Percentiles rank a stretch among this genome's conserved stretches.
Conservation (phyloP, 1,140 invertebrate genomes). For the Drosophila arawakana region DNA sequence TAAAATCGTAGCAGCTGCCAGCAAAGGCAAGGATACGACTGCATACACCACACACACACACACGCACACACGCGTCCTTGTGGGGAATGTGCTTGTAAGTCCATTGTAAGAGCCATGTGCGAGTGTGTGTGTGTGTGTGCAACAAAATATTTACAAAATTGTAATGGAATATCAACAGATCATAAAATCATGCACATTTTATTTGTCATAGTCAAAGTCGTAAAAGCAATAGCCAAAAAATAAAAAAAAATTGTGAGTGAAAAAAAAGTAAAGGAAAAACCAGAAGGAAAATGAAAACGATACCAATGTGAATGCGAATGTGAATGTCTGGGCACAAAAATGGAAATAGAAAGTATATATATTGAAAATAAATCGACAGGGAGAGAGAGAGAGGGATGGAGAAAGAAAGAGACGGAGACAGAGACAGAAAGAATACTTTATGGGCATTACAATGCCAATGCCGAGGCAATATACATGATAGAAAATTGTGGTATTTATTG, state of each 20-base stretch:
- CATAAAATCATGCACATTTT: constrained; percentile 83
- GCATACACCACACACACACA: constrained; percentile 1
- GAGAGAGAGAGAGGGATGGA: not conserved
- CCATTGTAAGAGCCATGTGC: constrained; percentile 70
- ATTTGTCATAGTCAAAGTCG: constrained; percentile 80
- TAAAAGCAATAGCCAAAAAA: constrained; percentile 65
- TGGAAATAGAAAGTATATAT: constrained; percentile 39
- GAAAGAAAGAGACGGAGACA: not conserved
- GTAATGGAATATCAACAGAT: constrained; percentile 83
- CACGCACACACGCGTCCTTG: not conserved
- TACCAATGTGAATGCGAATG: not conserved
- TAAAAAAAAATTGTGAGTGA: constrained; percentile 13
- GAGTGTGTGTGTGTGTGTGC: constrained; percentile 49
- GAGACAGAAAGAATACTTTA: constrained; percentile 65
- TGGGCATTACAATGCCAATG: constrained; percentile 76
- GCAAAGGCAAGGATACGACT: not conserved
- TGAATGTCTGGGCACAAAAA: constrained; percentile 12
- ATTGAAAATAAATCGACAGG: constrained; percentile 71
- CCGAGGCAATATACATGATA: constrained; percentile 72
- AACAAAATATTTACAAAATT: constrained; percentile 84
- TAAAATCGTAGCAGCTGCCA: constrained; percentile 45
- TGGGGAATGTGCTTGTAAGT: constrained; percentile 76
- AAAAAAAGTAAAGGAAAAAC: not conserved
- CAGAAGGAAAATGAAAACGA: not conserved
- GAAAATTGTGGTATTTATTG: constrained; percentile 82